Percentiles rank a stretch among this genome's conserved stretches.
phyloP scores from a whole-genome alignment of 2,113 vertebrate species.

The Cyprinodon tularosa region DNA sequence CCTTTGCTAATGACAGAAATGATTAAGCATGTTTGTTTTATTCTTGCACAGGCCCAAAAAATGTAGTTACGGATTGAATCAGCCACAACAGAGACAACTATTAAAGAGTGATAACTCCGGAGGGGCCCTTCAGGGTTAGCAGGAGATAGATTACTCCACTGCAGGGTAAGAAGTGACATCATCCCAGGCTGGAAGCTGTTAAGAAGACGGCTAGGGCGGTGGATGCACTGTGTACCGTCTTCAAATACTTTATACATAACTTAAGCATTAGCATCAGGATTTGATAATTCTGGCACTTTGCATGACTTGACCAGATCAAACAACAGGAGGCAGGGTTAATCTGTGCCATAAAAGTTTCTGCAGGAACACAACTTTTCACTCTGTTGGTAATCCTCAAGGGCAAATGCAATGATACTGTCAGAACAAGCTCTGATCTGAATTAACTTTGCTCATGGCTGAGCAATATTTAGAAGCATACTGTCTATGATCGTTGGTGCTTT shows the following conservation, averaged over 20 bases:
- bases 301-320: conserved; percentile 70
- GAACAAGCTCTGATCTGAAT: conserved; percentile 20
- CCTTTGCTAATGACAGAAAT: conserved; percentile 52
- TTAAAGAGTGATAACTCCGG: conserved; percentile 74
- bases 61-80: conserved; percentile 70
- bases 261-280: conserved; percentile 36
- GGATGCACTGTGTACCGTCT: conserved; percentile 46
- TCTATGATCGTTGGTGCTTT: not conserved
- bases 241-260: conserved; percentile 36
- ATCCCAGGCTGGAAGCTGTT: conserved; percentile 63
- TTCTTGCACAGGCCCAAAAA: conserved; percentile 47
- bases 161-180: conserved; percentile 75
- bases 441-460: conserved; percentile 12
- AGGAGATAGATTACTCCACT: conserved; percentile 72
- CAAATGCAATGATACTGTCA: conserved; percentile 35
- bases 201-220: conserved; percentile 36
- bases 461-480: not conserved
- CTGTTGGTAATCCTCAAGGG: conserved; percentile 20
- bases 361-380: conserved; percentile 49
- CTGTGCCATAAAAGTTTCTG: conserved; percentile 49
- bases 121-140: conserved; percentile 70
- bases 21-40: conserved; percentile 70
- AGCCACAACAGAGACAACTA: conserved; percentile 66
- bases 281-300: conserved; percentile 43
- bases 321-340: conserved; percentile 62